Evolutionary conservation across 30 jellyfish, hydroid and myxozoan genomes (phyloP).

Genomic region (Cassiopea xamachana): DNA sequence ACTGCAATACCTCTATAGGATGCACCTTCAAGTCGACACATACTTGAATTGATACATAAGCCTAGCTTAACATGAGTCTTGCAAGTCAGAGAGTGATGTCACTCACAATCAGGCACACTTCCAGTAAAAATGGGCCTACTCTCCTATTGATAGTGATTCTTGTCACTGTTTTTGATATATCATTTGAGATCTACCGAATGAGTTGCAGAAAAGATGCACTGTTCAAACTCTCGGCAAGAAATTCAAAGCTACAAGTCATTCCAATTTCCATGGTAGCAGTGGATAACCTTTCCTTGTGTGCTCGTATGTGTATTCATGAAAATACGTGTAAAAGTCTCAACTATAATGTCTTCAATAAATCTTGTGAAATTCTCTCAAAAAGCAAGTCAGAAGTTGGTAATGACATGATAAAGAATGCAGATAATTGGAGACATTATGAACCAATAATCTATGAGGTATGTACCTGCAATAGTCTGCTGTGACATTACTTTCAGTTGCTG

Average conservation of each 20-base stretch:
- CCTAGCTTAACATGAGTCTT: no score
- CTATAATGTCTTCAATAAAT: neutral
- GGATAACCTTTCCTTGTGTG: neutral
- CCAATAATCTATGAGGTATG: constrained; percentile 17
- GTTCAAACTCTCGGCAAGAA: neutral
- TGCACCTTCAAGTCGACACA: no score
- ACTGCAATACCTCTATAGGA: no score
- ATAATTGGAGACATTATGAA: constrained; percentile 15
- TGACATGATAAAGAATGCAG: constrained; percentile 1
- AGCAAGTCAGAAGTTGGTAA: neutral
- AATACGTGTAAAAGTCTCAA: constrained; percentile 9
- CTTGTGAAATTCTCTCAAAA: constrained; percentile 10
- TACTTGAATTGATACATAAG: no score
- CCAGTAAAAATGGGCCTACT: neutral
- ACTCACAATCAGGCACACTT: no score
- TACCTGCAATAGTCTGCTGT: neutral
- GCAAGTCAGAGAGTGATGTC: no score
- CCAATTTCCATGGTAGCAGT: neutral
- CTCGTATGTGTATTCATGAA: neutral
- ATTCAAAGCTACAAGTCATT: neutral
- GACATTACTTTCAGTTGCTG: neutral
- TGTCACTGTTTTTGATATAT: neutral
- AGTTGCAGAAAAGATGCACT: constrained; percentile 19
- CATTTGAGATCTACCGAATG: neutral
- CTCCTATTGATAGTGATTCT: neutral